phyloP scores from a whole-genome alignment of 2,113 vertebrate genomes.

The Psettodes erumei region DNA sequence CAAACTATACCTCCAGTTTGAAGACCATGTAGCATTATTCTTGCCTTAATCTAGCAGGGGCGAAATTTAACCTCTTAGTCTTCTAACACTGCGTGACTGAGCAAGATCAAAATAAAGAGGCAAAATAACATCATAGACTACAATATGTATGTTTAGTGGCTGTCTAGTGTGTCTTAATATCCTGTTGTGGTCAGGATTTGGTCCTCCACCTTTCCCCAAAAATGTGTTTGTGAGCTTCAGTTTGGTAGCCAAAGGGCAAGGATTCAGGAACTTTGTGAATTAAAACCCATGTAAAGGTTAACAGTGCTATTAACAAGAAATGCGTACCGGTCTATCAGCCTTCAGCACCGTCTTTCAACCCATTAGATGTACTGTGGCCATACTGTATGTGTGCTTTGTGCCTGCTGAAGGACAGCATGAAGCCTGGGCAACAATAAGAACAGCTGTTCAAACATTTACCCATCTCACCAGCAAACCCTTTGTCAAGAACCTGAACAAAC shows the following conservation, averaged over 20 bases:
- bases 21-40: background rate
- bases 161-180: background rate
- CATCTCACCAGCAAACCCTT: slow-evolving; percentile 49
- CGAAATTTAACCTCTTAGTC: background rate
- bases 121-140: background rate
- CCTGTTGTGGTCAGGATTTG: background rate
- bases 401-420: slow-evolving; percentile 40
- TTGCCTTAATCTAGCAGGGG: background rate
- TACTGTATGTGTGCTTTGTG: slow-evolving; percentile 49
- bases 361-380: slow-evolving; percentile 20
- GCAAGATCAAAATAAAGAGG: background rate
- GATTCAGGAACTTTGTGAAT: background rate
- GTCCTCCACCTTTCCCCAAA: background rate
- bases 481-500: slow-evolving; percentile 72
- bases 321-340: background rate
- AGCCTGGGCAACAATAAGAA: slow-evolving; percentile 60
- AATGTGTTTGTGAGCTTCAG: background rate
- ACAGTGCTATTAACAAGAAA: slow-evolving; percentile 18
- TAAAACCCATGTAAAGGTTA: slow-evolving; percentile 16
- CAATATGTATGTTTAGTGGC: background rate
- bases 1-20: no score
- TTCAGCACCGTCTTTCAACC: background rate
- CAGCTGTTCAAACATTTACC: slow-evolving; percentile 79
- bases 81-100: background rate
- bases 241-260: background rate